Conservation (phyloP, 2,888 invertebrate genomes). For the Agrochola circellaris region DNA sequence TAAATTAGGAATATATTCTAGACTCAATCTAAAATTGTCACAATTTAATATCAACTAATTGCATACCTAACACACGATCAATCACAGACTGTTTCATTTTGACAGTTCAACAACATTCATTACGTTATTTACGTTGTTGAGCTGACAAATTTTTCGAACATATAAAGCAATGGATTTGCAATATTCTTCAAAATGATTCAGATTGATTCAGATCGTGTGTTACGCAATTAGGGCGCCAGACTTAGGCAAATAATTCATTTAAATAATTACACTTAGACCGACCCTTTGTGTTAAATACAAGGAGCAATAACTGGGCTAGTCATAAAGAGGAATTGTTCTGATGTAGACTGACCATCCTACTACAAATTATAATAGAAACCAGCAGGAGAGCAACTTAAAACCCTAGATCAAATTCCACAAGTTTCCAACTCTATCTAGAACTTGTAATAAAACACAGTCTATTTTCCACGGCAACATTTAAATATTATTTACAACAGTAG, state of each 20-base stretch:
- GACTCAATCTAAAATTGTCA: too few relatives aligned
- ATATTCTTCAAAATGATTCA: too few relatives aligned
- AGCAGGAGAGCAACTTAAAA: conserved; percentile 17
- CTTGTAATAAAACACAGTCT: conserved; percentile 48
- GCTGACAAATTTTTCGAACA: too few relatives aligned
- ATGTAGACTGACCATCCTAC: conserved; percentile 7
- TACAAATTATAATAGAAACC: conserved; percentile 37
- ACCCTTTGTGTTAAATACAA: not conserved
- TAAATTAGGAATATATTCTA: not conserved
- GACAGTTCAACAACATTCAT: too few relatives aligned
- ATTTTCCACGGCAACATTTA: conserved; percentile 54
- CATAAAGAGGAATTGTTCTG: conserved; percentile 11
- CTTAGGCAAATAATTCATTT: not conserved
- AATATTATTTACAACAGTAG: conserved; percentile 63
- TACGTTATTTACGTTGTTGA: too few relatives aligned
- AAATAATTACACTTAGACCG: not conserved
- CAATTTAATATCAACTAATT: too few relatives aligned
- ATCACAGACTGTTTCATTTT: too few relatives aligned
- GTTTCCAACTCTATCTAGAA: conserved; percentile 51
- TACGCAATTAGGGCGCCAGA: not conserved
- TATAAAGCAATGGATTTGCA: too few relatives aligned
- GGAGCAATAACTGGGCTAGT: conserved; percentile 6
- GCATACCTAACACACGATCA: too few relatives aligned
- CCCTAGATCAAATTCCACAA: conserved; percentile 43
- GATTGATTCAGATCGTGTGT: too few relatives aligned